phyloP scores from a whole-genome alignment of 2,797 vertebrate species.

The Squalus acanthias region DNA sequence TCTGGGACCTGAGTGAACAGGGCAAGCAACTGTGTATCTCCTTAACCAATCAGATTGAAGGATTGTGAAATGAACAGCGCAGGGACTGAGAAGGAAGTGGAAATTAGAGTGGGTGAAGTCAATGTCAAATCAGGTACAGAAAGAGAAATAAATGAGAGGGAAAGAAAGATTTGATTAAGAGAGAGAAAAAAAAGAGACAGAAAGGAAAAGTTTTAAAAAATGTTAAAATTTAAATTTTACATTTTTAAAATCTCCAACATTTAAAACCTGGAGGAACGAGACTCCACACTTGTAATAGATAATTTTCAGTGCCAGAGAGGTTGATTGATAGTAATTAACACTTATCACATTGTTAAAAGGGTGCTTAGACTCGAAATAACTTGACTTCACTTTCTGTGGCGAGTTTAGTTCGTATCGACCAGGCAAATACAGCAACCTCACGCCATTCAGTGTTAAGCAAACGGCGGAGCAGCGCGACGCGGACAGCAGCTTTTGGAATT shows the following conservation, averaged over 20 bases:
- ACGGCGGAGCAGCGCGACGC: neutral
- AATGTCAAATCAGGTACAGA: neutral
- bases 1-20: no score
- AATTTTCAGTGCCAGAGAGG: neutral
- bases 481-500: neutral
- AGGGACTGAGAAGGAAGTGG: no score
- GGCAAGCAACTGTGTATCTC: no score
- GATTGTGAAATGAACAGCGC: no score
- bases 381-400: neutral
- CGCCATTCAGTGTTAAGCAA: no score
- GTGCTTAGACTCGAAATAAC: neutral
- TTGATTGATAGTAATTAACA: neutral
- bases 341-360: neutral
- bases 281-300: neutral
- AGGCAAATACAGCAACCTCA: no score
- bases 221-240: neutral
- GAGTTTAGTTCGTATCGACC: neutral
- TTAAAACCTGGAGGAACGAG: neutral
- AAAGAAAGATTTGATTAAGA: neutral
- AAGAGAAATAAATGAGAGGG: neutral
- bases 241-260: neutral
- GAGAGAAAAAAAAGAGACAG: neutral
- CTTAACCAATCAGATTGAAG: no score
- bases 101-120: neutral
- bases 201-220: neutral